Evolutionary conservation across 2,797 vertebrate genomes (phyloP), one percentile per base, ranked within the genome.

Genomic region (Etheostoma perlongum): DNA sequence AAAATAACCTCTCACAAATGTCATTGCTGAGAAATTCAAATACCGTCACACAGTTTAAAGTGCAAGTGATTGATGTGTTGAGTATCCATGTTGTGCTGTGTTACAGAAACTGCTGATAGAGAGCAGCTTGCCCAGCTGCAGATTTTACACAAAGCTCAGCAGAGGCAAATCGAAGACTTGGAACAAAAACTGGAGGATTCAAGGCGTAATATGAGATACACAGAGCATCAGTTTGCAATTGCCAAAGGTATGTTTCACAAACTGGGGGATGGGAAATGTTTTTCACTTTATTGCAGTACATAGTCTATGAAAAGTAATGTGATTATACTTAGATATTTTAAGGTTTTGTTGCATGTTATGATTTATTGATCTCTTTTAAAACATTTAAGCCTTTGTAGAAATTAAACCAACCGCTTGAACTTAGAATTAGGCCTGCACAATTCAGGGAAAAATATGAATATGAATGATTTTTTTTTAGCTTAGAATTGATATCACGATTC

Each of bases 211-310:
- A 94, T 96, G 91, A 96, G 98, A 81, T 98, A 96, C 79, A 82
- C 97, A 36, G 97, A 96, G 83, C 98, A 99, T 88, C 98, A 99
- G 84, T 96, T 97, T 91, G 94, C 95, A 13, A 96, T 99, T 2
- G 80, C 96, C 55, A 97, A 95, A 97, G 98, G 98, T 97, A 92
- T 81, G 84, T 67, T 82, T 83, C n/a, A 49, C 10, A 25, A 25
- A 51, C 60, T 30, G 0, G 42, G 2, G 14, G 4, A 0, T 19
- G 0, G 44, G 11, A 42, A n/a, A 16, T 48, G 0, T 5, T 1
- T 2, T 27, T 62, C 1, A 23, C 16, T 36, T 49, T 48, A 25
- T 21, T 77, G 19, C 13, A 4, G 4, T 27, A 21, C 25, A 42
- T 18, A 36, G 8, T 2, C 12, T 1, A 52, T 30, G 21, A 44